Conservation (phyloP, 2,888 invertebrate species). For the Blastobasis adustella region DNA sequence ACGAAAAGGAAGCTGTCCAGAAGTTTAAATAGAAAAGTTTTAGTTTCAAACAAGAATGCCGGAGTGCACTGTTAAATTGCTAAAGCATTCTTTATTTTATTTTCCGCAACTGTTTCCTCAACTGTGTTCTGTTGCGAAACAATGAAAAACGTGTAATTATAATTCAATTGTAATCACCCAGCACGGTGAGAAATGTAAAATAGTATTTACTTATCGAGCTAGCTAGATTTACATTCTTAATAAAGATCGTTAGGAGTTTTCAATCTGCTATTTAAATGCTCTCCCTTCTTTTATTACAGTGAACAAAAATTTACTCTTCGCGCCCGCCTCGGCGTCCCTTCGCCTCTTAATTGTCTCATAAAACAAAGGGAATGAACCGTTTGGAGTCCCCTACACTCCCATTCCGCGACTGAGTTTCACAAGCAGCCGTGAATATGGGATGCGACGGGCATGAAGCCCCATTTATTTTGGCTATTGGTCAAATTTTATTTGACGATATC, state of each 20-base stretch:
- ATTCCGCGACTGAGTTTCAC: conserved; percentile 31
- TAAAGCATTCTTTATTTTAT: conserved; percentile 28
- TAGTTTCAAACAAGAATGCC: conserved; percentile 42
- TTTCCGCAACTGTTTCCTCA: conserved; percentile 9
- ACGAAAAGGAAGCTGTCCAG: conserved; percentile 21
- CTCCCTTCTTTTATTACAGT: conserved; percentile 41
- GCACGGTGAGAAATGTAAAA: too few relatives aligned
- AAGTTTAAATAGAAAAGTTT: conserved; percentile 57
- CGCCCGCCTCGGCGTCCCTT: conserved; percentile 36
- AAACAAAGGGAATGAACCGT: conserved; percentile 57
- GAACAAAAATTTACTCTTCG: conserved; percentile 45
- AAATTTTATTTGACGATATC: conserved; percentile 2
- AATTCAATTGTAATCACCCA: too few relatives aligned
- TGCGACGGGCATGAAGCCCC: conserved; percentile 1
- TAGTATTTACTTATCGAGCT: too few relatives aligned
- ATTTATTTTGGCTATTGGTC: conserved; percentile 7
- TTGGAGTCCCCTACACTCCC: conserved; percentile 34
- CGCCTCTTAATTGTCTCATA: conserved; percentile 55
- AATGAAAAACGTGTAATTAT: conserved; percentile 3
- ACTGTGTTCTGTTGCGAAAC: neutral
- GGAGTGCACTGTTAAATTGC: conserved; percentile 46
- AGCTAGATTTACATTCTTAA: conserved; percentile 19
- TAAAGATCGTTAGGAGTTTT: conserved; percentile 47
- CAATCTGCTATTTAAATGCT: conserved; percentile 52
- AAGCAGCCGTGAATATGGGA: conserved; percentile 24